Base-by-base conservation (phyloP, 92 coral and sea anemone genomes). In the Micromussa lordhowensis region DNA sequence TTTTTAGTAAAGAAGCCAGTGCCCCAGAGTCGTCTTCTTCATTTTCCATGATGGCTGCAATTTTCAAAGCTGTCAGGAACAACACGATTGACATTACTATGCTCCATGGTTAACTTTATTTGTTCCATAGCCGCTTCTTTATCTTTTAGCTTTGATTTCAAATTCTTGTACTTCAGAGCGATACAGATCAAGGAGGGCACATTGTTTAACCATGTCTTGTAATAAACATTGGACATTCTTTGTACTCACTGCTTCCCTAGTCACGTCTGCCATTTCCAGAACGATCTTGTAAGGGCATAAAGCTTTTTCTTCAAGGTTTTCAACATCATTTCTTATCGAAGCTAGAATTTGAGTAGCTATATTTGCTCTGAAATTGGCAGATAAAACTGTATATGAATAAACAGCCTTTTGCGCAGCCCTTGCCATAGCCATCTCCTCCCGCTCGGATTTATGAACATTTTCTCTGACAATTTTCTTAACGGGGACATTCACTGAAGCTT, bases 191-290 rank as follows among this genome's bases (percentile, higher is more conserved):
- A 68, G 78, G 32, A 68, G 51, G 18, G 90, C 68, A 86, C 84
- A 78, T 21, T 59, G 78, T 34, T 85, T 82, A 28, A 76, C 89
- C 89, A 86, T 86, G 58, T 86, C 91, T 88, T 88, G 91, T 2
- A 88, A 69, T 54, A 88, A 82, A 70, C 85, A 11, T 66, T 88
- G 91, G 70, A 70, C 34, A 81, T 83, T 59, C 80, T 10, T 57
- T 80, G 85, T 88, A 59, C 86, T 14, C 73, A 73, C 30, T 69
- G 22, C 91, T 74, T 68, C 21, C 44, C 69, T 81, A 16, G 87
- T 80, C 17, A 80, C 24, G 83, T 61, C 83, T 34, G 72, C 83
- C 64, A 73, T 81, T 81, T 80, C 80, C 79, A 88, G 79, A 57
- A 69, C 49, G 77, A 68, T 80, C 74, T 59, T 80, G 54, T 34